These are phyloP conservation scores for Anarsia innoxiella DNA, from an alignment of 2,888 invertebrate genomes.

Conservation along the genomic window DNA sequence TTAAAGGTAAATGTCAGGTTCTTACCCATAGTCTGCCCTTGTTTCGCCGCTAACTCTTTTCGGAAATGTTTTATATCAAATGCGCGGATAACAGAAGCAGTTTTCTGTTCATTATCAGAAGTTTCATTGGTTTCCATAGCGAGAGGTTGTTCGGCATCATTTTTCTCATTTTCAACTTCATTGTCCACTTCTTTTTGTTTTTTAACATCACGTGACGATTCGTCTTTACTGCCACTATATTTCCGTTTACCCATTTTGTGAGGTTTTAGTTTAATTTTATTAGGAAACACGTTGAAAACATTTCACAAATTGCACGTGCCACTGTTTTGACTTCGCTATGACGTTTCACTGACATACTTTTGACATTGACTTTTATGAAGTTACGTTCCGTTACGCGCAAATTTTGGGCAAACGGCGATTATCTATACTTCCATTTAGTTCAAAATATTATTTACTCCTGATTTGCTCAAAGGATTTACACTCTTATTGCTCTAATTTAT, in stretches of 20 bases:
- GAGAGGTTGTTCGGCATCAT: conserved; percentile 39
- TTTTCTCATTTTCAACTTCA: conserved; percentile 15
- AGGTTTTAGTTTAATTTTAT: conserved; percentile 14
- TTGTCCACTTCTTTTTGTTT: conserved; percentile 26
- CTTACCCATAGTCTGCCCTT: conserved; percentile 75
- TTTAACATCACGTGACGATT: conserved; percentile 35
- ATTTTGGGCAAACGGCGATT: too few species aligned
- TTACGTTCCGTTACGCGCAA: neutral
- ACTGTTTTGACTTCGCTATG: conserved; percentile 28
- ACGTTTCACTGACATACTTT: neutral
- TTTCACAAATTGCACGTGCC: conserved; percentile 28
- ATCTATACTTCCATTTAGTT: too few species aligned
- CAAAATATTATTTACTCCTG: too few species aligned
- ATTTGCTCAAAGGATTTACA: too few species aligned
- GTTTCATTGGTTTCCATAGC: conserved; percentile 22
- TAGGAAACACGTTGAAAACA: too few species aligned
- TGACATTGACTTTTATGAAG: conserved; percentile 2
- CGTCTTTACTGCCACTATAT: conserved; percentile 34
- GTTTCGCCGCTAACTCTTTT: conserved; percentile 65
- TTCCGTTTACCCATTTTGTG: conserved; percentile 56
- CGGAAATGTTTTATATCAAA: conserved; percentile 78
- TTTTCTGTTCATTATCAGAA: too few species aligned
- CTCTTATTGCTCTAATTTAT: too few species aligned
- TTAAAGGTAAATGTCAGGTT: conserved; percentile 7
- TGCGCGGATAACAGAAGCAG: conserved; percentile 3